Percentiles rank a stretch among this genome's conserved stretches.
Evolutionary conservation across 1,140 invertebrate genomes (phyloP).

Genomic region (Drosophila willistoni): DNA sequence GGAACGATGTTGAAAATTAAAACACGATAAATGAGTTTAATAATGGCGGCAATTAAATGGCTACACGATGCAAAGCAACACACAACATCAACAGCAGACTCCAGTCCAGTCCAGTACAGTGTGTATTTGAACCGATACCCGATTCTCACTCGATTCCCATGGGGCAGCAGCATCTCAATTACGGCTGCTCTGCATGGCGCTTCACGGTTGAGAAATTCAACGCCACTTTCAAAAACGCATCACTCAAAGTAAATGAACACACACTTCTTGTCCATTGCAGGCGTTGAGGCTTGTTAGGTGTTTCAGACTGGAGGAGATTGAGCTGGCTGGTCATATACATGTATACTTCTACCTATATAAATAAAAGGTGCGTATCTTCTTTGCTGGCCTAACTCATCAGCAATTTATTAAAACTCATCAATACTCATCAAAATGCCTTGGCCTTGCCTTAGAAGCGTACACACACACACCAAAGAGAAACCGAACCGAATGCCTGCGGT

Average conservation of each 20-base stretch:
- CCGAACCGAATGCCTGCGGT: conserved; percentile 68
- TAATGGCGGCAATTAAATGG: conserved; percentile 81
- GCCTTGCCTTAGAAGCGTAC: conserved; percentile 32
- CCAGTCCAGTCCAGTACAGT: neutral
- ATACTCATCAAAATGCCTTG: conserved; percentile 76
- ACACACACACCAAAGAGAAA: conserved; percentile 32
- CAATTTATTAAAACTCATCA: conserved; percentile 82
- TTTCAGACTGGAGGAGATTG: neutral
- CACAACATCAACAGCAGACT: neutral
- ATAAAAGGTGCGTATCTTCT: conserved; percentile 30
- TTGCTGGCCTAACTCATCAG: conserved; percentile 64
- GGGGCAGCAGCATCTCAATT: conserved; percentile 73
- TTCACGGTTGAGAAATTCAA: conserved; percentile 81
- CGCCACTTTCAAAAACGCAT: conserved; percentile 81
- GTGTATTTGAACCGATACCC: neutral
- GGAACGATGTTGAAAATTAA: conserved; percentile 61
- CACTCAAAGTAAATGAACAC: conserved; percentile 67
- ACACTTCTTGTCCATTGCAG: conserved; percentile 7
- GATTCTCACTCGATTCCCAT: conserved; percentile 20
- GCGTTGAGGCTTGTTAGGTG: conserved; percentile 60
- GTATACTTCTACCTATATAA: neutral
- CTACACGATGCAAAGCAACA: conserved; percentile 48
- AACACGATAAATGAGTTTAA: conserved; percentile 82
- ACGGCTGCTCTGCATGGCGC: conserved; percentile 77
- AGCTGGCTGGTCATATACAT: neutral